These are phyloP conservation scores for Pelusios castaneus DNA, from an alignment of 2,113 vertebrate genomes.

Conservation along the genomic window DNA sequence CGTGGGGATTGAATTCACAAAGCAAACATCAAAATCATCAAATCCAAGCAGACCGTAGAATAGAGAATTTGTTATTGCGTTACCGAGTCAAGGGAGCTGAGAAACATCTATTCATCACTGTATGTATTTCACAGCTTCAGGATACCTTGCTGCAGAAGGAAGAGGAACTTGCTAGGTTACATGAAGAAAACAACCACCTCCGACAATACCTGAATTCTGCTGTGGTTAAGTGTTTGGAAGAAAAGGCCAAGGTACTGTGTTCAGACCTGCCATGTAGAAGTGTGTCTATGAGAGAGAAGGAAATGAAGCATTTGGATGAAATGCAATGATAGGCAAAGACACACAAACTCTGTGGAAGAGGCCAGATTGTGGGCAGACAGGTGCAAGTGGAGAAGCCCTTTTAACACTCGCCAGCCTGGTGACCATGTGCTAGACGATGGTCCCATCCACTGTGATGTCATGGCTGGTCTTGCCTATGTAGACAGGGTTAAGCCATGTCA, in stretches of 20 bases:
- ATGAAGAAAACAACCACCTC: constrained; percentile 93
- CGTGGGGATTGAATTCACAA: constrained; percentile 51
- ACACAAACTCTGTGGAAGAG: neutral
- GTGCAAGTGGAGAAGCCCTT: neutral
- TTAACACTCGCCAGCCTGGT: neutral
- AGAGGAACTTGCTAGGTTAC: constrained; percentile 90
- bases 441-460: neutral
- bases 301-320: neutral
- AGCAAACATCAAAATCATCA: constrained; percentile 67
- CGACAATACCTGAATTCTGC: constrained; percentile 90
- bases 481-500: neutral
- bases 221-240: constrained; percentile 87
- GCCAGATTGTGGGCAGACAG: neutral
- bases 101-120: constrained; percentile 49
- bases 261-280: neutral
- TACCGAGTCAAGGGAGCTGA: constrained; percentile 73
- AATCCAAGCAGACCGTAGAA: constrained; percentile 47
- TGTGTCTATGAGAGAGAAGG: neutral
- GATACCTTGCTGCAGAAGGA: constrained; percentile 93
- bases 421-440: neutral
- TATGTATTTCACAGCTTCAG: constrained; percentile 85
- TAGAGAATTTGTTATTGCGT: constrained; percentile 59
- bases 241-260: constrained; percentile 85
- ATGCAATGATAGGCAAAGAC: neutral
- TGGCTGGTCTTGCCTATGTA: neutral